Percentiles rank a stretch among this genome's conserved stretches.
phyloP scores from a whole-genome alignment of 2,888 invertebrate species.

The Scrobipalpa costella region DNA sequence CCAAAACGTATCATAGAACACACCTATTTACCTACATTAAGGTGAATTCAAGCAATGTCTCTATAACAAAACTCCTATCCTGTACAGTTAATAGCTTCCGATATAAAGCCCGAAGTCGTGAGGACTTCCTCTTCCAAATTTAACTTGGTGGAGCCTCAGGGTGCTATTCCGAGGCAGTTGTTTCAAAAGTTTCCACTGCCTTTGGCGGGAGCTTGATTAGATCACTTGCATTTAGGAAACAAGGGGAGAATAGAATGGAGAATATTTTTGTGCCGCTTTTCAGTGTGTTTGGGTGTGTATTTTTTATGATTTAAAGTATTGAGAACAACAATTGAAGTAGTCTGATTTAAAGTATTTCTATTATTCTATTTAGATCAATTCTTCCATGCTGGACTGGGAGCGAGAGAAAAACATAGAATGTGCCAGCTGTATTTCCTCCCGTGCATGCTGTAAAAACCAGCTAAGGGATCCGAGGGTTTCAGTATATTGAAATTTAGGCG shows the following conservation, averaged over 20 bases:
- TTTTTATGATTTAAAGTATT: background rate
- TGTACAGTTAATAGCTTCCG: background rate
- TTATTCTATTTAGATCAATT: background rate
- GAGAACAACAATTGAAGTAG: too few species aligned
- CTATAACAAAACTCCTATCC: background rate
- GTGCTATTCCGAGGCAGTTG: slow-evolving; percentile 4
- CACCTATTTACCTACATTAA: background rate
- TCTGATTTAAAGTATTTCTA: background rate
- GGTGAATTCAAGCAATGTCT: background rate
- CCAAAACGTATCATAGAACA: background rate
- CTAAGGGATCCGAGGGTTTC: too few species aligned
- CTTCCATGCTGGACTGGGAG: too few species aligned
- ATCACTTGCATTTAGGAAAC: slow-evolving; percentile 15
- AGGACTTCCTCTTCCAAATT: slow-evolving; percentile 3
- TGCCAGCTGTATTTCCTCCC: too few species aligned
- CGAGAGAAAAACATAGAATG: too few species aligned
- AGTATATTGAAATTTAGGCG: too few species aligned
- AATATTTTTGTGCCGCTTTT: background rate
- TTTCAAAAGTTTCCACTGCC: slow-evolving; percentile 7
- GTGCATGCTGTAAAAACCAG: too few species aligned
- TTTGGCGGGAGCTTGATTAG: slow-evolving; percentile 14
- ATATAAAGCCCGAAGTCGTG: background rate
- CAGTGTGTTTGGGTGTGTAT: background rate
- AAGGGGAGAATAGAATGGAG: slow-evolving; percentile 12
- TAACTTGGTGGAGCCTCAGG: slow-evolving; percentile 12